phyloP scores from a whole-genome alignment of 2,797 vertebrate species.

The Rhinichthys osculus region DNA sequence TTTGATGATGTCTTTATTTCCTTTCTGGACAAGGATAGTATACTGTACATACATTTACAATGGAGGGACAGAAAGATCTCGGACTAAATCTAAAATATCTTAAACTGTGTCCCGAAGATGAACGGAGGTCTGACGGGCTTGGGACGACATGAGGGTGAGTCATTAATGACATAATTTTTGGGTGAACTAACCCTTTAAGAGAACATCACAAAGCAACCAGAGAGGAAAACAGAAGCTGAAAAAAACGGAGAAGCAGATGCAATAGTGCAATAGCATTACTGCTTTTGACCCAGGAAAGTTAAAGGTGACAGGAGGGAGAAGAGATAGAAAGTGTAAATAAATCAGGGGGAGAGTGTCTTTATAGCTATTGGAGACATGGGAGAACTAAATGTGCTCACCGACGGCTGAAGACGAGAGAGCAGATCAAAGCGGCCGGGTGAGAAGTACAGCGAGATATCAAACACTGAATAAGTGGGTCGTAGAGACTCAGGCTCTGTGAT shows the following conservation, averaged over 20 bases:
- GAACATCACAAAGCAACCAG: conserved; percentile 11
- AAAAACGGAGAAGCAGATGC: conserved; percentile 1
- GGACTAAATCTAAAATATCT: too few species aligned
- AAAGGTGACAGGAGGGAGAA: background rate
- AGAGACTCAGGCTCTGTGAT: conserved; percentile 68
- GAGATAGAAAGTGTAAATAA: conserved; percentile 20
- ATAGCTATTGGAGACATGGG: background rate
- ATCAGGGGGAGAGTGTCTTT: background rate
- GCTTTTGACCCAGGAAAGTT: conserved; percentile 26
- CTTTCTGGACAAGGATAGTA: too few species aligned
- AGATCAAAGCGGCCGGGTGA: conserved; percentile 78
- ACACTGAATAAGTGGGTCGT: conserved; percentile 75
- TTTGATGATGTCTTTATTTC: too few species aligned
- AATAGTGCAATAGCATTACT: background rate
- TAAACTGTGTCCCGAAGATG: too few species aligned
- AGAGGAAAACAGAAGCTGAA: conserved; percentile 5
- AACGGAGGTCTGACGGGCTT: too few species aligned
- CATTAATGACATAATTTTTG: too few species aligned
- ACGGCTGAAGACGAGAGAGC: conserved; percentile 58
- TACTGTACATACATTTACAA: too few species aligned
- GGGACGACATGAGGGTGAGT: too few species aligned
- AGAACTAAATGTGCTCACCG: conserved; percentile 7
- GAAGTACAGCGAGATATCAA: conserved; percentile 73
- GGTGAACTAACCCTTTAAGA: background rate
- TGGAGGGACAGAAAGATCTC: too few species aligned